These are phyloP conservation scores for Brachionichthys hirsutus DNA, from an alignment of 2,113 vertebrate species.

Conservation along the genomic window DNA sequence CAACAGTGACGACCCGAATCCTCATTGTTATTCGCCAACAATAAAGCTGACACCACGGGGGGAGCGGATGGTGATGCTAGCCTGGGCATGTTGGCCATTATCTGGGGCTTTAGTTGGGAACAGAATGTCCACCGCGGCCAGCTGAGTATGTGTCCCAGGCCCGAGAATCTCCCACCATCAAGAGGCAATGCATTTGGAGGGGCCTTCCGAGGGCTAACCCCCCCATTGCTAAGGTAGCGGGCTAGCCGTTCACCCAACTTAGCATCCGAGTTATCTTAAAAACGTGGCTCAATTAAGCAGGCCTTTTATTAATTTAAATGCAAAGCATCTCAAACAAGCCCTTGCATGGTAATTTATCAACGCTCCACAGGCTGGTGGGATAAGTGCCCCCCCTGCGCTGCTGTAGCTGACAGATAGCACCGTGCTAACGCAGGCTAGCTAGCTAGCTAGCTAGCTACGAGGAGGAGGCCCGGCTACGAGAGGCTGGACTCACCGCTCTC, in stretches of 20 bases:
- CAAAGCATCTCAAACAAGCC: not conserved
- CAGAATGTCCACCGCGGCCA: conserved; percentile 5
- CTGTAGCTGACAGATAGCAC: conserved; percentile 7
- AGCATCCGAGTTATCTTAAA: not conserved
- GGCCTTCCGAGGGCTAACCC: conserved; percentile 67
- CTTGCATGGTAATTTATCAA: not conserved
- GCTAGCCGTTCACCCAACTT: conserved; percentile 39
- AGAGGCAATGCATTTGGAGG: conserved; percentile 55
- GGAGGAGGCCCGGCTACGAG: not conserved
- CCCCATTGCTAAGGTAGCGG: conserved; percentile 56
- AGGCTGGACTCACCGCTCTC: conserved; percentile 88
- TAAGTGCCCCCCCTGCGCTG: conserved; percentile 24
- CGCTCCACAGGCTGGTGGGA: not conserved
- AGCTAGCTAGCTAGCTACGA: not conserved
- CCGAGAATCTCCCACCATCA: conserved; percentile 46
- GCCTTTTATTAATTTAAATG: not conserved
- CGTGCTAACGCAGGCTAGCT: conserved; percentile 16
- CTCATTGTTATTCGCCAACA: not conserved
- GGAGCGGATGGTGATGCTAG: conserved; percentile 18
- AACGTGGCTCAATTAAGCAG: not conserved
- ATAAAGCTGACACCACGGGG: conserved; percentile 18
- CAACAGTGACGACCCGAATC: conserved; percentile 11
- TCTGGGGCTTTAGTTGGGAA: not conserved
- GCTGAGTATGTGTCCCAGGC: conserved; percentile 31
- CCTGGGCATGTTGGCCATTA: conserved; percentile 6